A percentile compares a stretch with the other conserved stretches of the same genome.
Evolutionary conservation across 1,140 invertebrate species (phyloP).

Genomic region (Brachionus koreanus): DNA sequence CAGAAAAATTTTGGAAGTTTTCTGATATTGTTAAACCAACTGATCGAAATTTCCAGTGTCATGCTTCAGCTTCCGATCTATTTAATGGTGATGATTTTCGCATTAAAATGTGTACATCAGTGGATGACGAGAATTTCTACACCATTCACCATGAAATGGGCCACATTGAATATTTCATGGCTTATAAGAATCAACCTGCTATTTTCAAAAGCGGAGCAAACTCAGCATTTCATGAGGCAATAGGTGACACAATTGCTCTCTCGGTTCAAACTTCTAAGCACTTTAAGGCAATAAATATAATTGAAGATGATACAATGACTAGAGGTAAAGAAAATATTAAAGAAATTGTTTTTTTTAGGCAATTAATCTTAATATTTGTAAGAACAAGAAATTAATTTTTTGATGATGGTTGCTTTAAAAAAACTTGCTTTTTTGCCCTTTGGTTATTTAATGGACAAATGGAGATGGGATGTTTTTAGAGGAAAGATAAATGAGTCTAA

Average conservation of each 20-base stretch:
- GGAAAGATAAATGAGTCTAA: slow-evolving; percentile 60
- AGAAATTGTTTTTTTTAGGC: neutral
- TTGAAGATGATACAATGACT: slow-evolving; percentile 63
- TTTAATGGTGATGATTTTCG: slow-evolving; percentile 73
- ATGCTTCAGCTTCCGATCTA: slow-evolving; percentile 87
- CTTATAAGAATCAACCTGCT: slow-evolving; percentile 66
- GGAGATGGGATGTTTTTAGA: slow-evolving; percentile 80
- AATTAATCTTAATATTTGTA: neutral
- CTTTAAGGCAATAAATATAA: slow-evolving; percentile 75
- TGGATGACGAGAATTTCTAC: slow-evolving; percentile 70
- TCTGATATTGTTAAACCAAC: slow-evolving; percentile 61
- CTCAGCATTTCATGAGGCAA: slow-evolving; percentile 65
- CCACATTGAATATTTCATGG: slow-evolving; percentile 74
- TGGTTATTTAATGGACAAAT: slow-evolving; percentile 77
- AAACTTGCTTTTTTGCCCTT: slow-evolving; percentile 84
- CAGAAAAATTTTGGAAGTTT: slow-evolving; percentile 62
- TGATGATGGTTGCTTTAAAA: slow-evolving; percentile 74
- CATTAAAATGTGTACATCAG: slow-evolving; percentile 80
- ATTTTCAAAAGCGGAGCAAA: slow-evolving; percentile 75
- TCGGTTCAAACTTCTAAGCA: slow-evolving; percentile 76
- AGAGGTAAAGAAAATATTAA: slow-evolving; percentile 47
- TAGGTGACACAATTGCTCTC: slow-evolving; percentile 82
- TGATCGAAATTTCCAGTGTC: slow-evolving; percentile 68
- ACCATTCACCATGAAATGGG: slow-evolving; percentile 81
- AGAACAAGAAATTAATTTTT: slow-evolving; percentile 77